A percentile compares a stretch with the other conserved stretches of the same genome.
Evolutionary conservation across 92 coral and sea anemone species (phyloP).

Genomic region (Palythoa grandis): DNA sequence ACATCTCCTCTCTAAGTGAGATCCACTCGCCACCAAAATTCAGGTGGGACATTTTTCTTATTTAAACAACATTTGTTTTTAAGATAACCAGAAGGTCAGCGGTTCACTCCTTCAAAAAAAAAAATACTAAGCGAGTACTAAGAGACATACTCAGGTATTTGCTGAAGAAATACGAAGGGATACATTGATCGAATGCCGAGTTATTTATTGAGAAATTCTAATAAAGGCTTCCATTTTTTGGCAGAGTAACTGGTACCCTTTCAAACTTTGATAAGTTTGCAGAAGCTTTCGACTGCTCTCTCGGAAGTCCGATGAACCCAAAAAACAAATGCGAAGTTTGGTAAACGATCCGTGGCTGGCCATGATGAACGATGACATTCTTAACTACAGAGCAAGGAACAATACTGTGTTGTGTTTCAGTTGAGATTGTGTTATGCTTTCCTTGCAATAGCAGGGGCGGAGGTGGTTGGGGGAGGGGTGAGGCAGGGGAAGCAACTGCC

Average conservation of each 20-base stretch:
- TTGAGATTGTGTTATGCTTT: no score
- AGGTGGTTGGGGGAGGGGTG: no score
- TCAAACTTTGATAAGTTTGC: slow-evolving; percentile 94
- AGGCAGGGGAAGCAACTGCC: no score
- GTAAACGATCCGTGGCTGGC: slow-evolving; percentile 52
- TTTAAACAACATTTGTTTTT: background rate
- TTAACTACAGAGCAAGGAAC: no score
- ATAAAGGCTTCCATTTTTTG: background rate
- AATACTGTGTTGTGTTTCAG: no score
- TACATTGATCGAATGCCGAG: no score
- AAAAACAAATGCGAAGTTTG: slow-evolving; percentile 91
- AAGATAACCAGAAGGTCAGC: background rate
- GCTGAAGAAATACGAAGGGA: no score
- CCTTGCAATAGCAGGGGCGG: no score
- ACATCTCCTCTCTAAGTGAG: slow-evolving; percentile 92
- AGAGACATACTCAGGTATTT: no score
- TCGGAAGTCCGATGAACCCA: slow-evolving; percentile 91
- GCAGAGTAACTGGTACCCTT: slow-evolving; percentile 93
- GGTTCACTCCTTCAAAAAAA: background rate
- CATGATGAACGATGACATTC: background rate
- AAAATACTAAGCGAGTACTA: no score
- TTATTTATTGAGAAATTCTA: background rate
- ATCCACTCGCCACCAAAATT: slow-evolving; percentile 95
- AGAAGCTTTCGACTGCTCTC: slow-evolving; percentile 88
- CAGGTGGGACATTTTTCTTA: slow-evolving; percentile 54